These are phyloP conservation scores for Anodontia alba DNA, from an alignment of 2,888 invertebrate species.

Conservation along the genomic window DNA sequence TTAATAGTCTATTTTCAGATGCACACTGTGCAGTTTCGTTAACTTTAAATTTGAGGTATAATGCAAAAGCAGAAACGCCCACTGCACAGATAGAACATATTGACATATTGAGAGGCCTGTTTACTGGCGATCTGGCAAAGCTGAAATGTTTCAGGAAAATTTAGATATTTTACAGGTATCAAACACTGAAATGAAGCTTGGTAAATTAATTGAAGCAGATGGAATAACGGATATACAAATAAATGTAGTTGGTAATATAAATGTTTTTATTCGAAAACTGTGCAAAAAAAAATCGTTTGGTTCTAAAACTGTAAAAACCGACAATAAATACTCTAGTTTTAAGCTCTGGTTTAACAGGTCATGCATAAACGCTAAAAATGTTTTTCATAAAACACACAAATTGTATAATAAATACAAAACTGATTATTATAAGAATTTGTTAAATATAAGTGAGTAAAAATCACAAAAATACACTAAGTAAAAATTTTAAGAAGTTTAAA, in stretches of 20 bases:
- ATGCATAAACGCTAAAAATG: not conserved
- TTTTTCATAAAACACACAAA: not conserved
- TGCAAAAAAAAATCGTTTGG: not conserved
- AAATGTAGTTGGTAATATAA: not conserved
- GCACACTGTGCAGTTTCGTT: not conserved
- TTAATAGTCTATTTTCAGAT: not conserved
- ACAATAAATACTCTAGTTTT: not conserved
- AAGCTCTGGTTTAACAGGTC: not conserved
- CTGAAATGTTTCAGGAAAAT: too few species aligned
- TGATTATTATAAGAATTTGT: not conserved
- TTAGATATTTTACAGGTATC: too few species aligned
- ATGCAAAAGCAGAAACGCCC: not conserved
- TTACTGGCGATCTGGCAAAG: not conserved
- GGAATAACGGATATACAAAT: not conserved
- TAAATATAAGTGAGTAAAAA: not conserved
- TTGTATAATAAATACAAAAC: constrained; percentile 3
- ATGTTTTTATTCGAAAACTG: not conserved
- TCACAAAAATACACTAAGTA: not conserved
- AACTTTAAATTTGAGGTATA: not conserved
- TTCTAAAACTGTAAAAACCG: not conserved
- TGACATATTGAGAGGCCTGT: not conserved
- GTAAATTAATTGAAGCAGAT: too few species aligned
- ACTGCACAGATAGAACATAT: not conserved
- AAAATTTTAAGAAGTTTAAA: not conserved
- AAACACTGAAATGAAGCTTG: not conserved